A percentile compares a stretch with the other conserved stretches of the same genome.
These are phyloP conservation scores for Rhinolophus sinicus DNA, from an alignment of 2,113 vertebrate species.

Conservation along the genomic window DNA sequence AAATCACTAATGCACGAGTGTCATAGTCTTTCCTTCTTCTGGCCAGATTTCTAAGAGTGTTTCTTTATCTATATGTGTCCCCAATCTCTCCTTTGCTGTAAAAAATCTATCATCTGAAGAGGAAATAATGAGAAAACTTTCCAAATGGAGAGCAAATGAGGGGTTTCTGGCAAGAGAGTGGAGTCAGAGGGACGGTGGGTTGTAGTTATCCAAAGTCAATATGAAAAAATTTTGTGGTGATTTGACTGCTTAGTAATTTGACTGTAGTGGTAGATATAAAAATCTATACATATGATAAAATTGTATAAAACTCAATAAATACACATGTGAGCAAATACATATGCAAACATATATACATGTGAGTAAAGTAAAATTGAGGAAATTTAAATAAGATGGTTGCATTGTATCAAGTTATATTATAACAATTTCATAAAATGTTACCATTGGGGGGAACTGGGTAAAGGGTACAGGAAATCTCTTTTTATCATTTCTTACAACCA, in stretches of 20 bases:
- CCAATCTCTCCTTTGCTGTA: neutral
- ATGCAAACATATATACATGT: neutral
- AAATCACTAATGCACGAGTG: neutral
- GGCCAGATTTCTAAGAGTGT: neutral
- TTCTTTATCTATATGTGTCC: neutral
- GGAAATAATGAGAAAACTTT: neutral
- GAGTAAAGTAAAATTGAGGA: neutral
- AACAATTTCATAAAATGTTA: conserved; percentile 25
- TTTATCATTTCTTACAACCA: neutral
- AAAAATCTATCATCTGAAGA: neutral
- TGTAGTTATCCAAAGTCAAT: neutral
- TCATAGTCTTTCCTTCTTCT: neutral
- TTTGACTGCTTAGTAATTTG: neutral
- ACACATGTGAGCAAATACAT: neutral
- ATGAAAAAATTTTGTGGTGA: neutral
- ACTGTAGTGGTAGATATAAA: neutral
- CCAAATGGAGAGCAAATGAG: neutral
- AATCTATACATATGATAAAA: neutral
- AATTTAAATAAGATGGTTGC: neutral
- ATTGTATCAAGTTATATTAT: neutral
- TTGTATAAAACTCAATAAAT: neutral
- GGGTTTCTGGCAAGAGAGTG: neutral
- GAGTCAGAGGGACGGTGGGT: neutral
- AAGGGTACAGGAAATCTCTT: neutral
- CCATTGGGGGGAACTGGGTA: neutral